Evolutionary conservation across 2,888 invertebrate genomes (phyloP), one percentile per base, ranked within the genome.

Genomic region (Hyposoter dolosus): DNA sequence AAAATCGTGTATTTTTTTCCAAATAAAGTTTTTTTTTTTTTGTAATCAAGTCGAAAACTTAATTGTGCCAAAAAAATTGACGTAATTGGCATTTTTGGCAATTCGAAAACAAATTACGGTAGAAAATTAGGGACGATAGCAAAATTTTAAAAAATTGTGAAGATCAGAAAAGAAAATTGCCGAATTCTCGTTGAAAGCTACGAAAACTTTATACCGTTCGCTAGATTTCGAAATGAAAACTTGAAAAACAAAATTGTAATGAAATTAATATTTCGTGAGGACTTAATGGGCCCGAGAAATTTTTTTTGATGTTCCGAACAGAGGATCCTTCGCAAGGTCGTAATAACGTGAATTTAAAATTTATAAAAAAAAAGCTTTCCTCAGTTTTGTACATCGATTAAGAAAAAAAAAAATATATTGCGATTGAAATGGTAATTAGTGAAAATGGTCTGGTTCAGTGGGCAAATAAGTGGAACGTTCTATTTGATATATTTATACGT

Each of bases 381-480:
- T 10, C 40, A 40, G 40, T 40, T 32, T 56, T 15, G 3, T 23
- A 23, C 12, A 40, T 60, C 60, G 43, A 63, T n/a, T 5, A 63
- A n/a, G 7, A 75, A 43, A 28, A 60, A 28, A 60, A 45, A 35
- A 47, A 40, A 40, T 7, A 17, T 19, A 32, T 15, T 47, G 3
- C 60, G 47, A 63, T 45, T 63, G 63, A 32, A 43, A 45, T 63
- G 63, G 47, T 28, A 75, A 75, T 75, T 45, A 75, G 47, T 75
- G 63, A 45, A 47, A 47, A 63, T 23, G 19, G 63, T 47, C 17
- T 66, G 77, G 53, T 68, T 56, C 53, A 12, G n/a, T 19, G 5
- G 43, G 1, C 43, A 53, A 65, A 65, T 23, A 74, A 63, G 50
- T 72, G 65, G 72, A 80, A 72, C 65, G 50, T 72, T 65, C 47